These are phyloP conservation scores for Salvelinus fontinalis DNA, from an alignment of 2,113 vertebrate genomes.

Conservation along the genomic window DNA sequence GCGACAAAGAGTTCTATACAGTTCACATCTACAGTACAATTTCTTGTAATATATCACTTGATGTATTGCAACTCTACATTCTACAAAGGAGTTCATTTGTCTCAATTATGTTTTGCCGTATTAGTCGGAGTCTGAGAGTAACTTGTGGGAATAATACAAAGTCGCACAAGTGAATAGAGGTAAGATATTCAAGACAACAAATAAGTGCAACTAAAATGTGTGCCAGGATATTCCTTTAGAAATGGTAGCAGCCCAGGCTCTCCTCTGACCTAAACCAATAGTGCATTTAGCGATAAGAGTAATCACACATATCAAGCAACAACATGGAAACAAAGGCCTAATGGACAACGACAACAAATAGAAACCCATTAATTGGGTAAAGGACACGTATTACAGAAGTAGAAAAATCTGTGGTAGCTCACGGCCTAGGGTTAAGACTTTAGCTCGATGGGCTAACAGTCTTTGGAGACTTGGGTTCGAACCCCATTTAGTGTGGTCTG, in stretches of 20 bases:
- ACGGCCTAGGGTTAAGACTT: too few species aligned
- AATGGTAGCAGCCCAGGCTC: constrained; percentile 47
- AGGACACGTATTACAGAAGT: background rate
- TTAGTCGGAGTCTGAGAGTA: constrained; percentile 28
- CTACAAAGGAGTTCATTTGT: constrained; percentile 18
- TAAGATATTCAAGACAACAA: constrained; percentile 52
- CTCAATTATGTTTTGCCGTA: constrained; percentile 55
- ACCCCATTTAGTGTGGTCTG: too few species aligned
- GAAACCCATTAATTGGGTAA: too few species aligned
- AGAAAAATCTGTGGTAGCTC: too few species aligned
- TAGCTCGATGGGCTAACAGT: too few species aligned
- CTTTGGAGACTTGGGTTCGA: too few species aligned
- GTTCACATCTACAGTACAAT: background rate
- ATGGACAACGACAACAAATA: background rate
- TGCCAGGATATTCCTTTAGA: constrained; percentile 46
- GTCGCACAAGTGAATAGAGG: constrained; percentile 42
- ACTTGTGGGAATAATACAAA: constrained; percentile 51
- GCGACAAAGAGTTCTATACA: background rate
- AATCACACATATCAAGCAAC: constrained; percentile 56
- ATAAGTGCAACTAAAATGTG: constrained; percentile 39
- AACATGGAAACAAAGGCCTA: constrained; percentile 21
- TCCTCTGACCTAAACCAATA: constrained; percentile 38
- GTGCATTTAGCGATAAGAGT: constrained; percentile 53
- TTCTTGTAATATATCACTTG: constrained; percentile 20
- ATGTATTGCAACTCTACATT: constrained; percentile 48